Percentiles rank a stretch among this genome's conserved stretches.
Conservation (phyloP, 1,140 invertebrate species). For the Lucilia sericata region DNA sequence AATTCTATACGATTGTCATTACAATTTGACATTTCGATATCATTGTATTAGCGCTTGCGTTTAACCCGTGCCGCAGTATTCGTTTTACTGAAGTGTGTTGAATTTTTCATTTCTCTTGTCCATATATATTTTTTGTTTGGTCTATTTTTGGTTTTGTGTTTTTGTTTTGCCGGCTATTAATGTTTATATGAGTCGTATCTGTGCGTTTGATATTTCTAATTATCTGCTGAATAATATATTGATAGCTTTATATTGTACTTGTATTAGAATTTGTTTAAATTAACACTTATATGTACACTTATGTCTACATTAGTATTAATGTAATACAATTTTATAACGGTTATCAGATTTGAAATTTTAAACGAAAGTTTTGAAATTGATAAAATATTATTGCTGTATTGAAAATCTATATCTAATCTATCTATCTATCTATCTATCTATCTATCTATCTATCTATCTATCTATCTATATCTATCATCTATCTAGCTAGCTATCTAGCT, state of each 20-base stretch:
- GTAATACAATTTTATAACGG: no score
- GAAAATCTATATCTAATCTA: no score
- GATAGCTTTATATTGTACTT: not conserved
- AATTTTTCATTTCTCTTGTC: not conserved
- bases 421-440: no score
- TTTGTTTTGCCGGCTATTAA: not conserved
- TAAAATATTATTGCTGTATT: no score
- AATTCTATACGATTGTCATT: not conserved
- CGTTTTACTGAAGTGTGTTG: not conserved
- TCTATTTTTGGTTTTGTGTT: not conserved
- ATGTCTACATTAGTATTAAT: no score
- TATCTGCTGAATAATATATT: not conserved
- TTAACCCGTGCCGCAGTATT: not conserved
- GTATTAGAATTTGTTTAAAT: no score
- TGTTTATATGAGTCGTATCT: not conserved
- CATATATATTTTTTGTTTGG: not conserved
- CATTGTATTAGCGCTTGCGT: constrained; percentile 2
- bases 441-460: no score
- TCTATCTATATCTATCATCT: no score
- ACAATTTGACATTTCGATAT: not conserved
- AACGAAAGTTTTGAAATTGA: no score
- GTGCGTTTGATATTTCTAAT: not conserved
- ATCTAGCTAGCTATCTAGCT: no score
- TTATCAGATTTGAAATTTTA: no score
- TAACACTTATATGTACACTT: no score